phyloP scores from a whole-genome alignment of 2,113 vertebrate genomes.

The Scophthalmus maximus region DNA sequence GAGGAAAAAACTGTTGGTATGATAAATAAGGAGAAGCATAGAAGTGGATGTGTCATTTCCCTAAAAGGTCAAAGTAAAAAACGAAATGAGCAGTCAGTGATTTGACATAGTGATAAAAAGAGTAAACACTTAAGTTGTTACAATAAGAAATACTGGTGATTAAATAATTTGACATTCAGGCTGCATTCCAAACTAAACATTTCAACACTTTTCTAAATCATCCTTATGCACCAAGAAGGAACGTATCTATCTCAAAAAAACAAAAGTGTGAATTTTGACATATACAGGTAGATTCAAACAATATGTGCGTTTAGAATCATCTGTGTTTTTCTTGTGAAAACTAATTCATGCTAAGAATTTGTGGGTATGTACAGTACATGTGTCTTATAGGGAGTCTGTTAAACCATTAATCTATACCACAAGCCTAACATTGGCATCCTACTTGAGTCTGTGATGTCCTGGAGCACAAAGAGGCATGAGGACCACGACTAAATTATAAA shows the following conservation, averaged over 20 bases:
- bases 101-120: slow-evolving; percentile 3
- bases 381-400: slow-evolving; percentile 2
- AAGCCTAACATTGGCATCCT: slow-evolving; percentile 23
- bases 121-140: slow-evolving; percentile 17
- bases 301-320: neutral
- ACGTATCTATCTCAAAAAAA: slow-evolving; percentile 21
- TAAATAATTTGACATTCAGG: slow-evolving; percentile 25
- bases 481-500: slow-evolving; percentile 43
- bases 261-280: neutral
- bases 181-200: slow-evolving; percentile 17
- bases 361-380: too few species aligned
- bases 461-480: slow-evolving; percentile 22
- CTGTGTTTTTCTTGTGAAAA: neutral
- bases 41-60: slow-evolving; percentile 52
- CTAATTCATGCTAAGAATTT: too few species aligned
- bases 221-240: too few species aligned
- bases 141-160: neutral
- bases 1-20: slow-evolving; percentile 7
- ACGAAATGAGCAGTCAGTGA: slow-evolving; percentile 24
- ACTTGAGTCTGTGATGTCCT: slow-evolving; percentile 19
- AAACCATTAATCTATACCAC: slow-evolving; percentile 26
- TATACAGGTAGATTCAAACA: neutral
- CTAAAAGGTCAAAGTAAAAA: slow-evolving; percentile 62
- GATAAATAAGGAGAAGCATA: slow-evolving; percentile 48
- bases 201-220: slow-evolving; percentile 23